phyloP scores from a whole-genome alignment of 2,888 invertebrate genomes.

The Ashinkailepas kermadecensis region DNA sequence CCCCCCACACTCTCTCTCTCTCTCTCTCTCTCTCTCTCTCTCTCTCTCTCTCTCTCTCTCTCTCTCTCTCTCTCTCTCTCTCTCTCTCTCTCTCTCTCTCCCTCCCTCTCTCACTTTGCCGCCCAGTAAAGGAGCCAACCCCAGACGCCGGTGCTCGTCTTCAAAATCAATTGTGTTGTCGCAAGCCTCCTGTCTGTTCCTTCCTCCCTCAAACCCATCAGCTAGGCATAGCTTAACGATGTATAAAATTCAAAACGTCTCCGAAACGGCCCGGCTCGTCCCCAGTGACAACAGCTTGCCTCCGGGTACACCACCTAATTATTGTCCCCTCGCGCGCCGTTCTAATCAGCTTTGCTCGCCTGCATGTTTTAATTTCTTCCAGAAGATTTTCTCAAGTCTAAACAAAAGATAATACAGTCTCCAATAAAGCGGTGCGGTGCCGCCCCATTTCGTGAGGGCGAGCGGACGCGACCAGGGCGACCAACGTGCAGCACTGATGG shows the following conservation, averaged over 20 bases:
- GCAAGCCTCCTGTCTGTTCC: background rate
- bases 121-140: no score
- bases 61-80: no score
- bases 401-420: slow-evolving; percentile 19
- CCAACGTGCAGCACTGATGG: no score
- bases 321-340: background rate
- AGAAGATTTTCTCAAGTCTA: slow-evolving; percentile 21
- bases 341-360: slow-evolving; percentile 17
- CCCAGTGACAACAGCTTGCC: slow-evolving; percentile 14
- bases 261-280: background rate
- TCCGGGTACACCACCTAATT: slow-evolving; percentile 11
- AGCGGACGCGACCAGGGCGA: background rate
- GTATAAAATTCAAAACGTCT: slow-evolving; percentile 21
- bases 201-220: background rate
- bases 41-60: no score
- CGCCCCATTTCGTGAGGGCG: background rate
- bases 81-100: no score
- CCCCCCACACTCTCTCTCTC: no score
- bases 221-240: slow-evolving; percentile 16
- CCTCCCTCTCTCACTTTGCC: no score
- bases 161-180: background rate
- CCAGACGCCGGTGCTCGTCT: no score
- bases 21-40: no score
- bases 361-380: slow-evolving; percentile 20
- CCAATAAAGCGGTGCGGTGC: slow-evolving; percentile 8